phyloP scores from a whole-genome alignment of 2,888 invertebrate genomes.

The Cheilosia impressa region DNA sequence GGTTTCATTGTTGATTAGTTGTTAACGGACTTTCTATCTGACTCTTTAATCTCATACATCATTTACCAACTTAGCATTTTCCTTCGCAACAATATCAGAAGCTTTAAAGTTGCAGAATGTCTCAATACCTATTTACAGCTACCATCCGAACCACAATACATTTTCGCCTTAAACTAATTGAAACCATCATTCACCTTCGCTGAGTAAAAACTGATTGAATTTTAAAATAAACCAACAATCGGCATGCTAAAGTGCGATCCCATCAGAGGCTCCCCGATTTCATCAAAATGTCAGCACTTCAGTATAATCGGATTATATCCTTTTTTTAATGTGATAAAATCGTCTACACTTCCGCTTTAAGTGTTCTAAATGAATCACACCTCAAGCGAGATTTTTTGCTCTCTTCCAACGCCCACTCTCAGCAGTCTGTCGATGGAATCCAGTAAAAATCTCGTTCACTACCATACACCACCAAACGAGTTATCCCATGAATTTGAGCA shows the following conservation, averaged over 20 bases:
- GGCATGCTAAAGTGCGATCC: not conserved
- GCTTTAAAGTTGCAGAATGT: too few relatives aligned
- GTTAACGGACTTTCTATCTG: too few relatives aligned
- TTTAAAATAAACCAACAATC: not conserved
- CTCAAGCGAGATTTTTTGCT: too few relatives aligned
- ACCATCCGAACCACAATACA: too few relatives aligned
- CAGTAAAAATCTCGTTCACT: slow-evolving; percentile 29
- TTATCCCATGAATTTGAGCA: slow-evolving; percentile 48
- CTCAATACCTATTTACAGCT: too few relatives aligned
- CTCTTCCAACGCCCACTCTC: too few relatives aligned
- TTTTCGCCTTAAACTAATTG: too few relatives aligned
- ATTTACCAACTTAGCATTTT: too few relatives aligned
- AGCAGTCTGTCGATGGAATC: not conserved
- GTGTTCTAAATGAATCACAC: slow-evolving; percentile 11
- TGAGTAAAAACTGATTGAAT: not conserved
- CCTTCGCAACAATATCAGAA: too few relatives aligned
- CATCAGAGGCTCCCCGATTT: not conserved
- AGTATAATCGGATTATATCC: slow-evolving; percentile 27
- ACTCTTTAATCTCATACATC: too few relatives aligned
- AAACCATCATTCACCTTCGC: too few relatives aligned
- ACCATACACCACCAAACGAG: slow-evolving; percentile 29
- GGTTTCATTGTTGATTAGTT: too few relatives aligned
- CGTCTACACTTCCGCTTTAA: slow-evolving; percentile 28
- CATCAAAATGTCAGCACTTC: not conserved
- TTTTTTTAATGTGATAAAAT: slow-evolving; percentile 4